Evolutionary conservation across 2,113 vertebrate species (phyloP).

Genomic region (Epinephelus fuscoguttatus): DNA sequence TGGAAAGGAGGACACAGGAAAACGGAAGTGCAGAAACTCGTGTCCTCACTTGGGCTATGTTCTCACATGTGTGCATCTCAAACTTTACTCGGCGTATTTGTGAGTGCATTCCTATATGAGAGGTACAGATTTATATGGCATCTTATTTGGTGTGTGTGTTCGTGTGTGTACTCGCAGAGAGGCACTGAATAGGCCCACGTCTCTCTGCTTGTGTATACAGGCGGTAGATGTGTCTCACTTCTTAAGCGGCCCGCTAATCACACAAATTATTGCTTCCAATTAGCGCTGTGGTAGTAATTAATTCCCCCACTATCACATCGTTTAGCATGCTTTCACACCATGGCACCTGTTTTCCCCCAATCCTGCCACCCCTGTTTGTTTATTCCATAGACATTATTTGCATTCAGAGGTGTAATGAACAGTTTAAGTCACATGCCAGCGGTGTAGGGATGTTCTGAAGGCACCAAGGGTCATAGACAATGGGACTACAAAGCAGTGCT

Average conservation of each 20-base stretch:
- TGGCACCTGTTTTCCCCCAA: constrained; percentile 93
- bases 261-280: constrained; percentile 99
- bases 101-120: no score
- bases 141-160: constrained; percentile 20
- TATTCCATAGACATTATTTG: constrained; percentile 97
- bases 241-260: constrained; percentile 99
- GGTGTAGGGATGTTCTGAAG: constrained; percentile 84
- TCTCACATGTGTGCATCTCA: not conserved
- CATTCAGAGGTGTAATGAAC: constrained; percentile 96
- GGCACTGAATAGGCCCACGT: not conserved
- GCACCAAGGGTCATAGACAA: constrained; percentile 78
- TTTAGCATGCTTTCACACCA: constrained; percentile 97
- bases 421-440: constrained; percentile 87
- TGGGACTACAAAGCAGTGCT: constrained; percentile 83
- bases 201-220: constrained; percentile 83
- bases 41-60: not conserved
- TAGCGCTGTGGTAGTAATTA: constrained; percentile 99
- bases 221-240: constrained; percentile 93
- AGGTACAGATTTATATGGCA: not conserved
- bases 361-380: constrained; percentile 88
- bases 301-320: constrained; percentile 99
- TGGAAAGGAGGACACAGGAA: constrained; percentile 48
- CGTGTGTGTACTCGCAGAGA: not conserved
- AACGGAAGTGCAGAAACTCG: not conserved
- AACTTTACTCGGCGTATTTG: not conserved